Percentiles rank a stretch among this genome's conserved stretches.
Evolutionary conservation across 2,888 invertebrate species (phyloP).

Genomic region (Sinopyrophorus schimmeli): DNA sequence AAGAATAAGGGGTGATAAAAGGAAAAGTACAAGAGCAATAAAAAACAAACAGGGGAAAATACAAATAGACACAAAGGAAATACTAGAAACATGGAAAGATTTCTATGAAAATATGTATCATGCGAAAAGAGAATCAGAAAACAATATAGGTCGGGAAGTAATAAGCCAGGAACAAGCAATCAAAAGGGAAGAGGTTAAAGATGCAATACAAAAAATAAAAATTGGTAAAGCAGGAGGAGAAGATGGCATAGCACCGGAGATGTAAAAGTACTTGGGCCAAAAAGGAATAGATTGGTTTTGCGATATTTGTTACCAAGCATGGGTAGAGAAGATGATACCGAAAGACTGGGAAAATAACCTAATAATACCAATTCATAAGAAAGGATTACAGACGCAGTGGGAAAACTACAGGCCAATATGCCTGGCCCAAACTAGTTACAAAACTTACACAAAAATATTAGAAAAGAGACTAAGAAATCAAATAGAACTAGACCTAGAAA

Average conservation of each 20-base stretch:
- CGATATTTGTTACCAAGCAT: conserved; percentile 8
- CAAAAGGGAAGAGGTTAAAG: conserved; percentile 1
- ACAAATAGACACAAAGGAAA: conserved; percentile 1
- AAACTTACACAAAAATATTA: conserved; percentile 7
- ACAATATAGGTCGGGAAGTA: not conserved
- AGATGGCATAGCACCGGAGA: conserved; percentile 1
- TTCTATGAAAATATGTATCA: conserved; percentile 1
- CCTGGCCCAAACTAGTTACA: not conserved
- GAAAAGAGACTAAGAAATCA: conserved; percentile 3
- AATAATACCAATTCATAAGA: conserved; percentile 6
- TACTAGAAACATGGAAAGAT: conserved; percentile 1
- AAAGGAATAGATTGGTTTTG: conserved; percentile 14
- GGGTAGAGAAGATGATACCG: conserved; percentile 2
- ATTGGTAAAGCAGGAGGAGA: conserved; percentile 8
- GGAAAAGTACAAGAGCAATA: conserved; percentile 8
- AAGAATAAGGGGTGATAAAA: conserved; percentile 1
- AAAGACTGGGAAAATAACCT: conserved; percentile 9
- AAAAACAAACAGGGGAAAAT: conserved; percentile 2
- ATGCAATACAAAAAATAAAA: conserved; percentile 5
- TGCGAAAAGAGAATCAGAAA: conserved; percentile 1
- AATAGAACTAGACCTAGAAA: not conserved
- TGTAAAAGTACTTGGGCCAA: conserved; percentile 3
- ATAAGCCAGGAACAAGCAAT: conserved; percentile 1
- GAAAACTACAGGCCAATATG: conserved; percentile 5
- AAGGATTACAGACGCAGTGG: conserved; percentile 1